phyloP scores from a whole-genome alignment of 2,797 vertebrate genomes.

The Enteromius afrohamiltoni region DNA sequence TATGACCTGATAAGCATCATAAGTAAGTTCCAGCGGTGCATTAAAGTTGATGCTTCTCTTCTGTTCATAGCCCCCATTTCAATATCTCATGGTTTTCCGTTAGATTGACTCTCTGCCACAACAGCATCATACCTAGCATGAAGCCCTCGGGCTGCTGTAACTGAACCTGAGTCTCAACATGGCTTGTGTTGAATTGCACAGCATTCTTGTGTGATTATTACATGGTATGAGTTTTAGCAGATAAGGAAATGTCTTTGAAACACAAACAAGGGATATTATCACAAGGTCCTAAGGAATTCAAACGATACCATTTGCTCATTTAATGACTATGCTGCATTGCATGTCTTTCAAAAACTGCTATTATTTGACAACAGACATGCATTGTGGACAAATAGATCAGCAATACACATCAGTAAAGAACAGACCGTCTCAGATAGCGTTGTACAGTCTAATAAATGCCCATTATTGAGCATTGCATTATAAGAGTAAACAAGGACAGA shows the following conservation, averaged over 20 bases:
- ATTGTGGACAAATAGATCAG: background rate
- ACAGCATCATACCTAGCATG: background rate
- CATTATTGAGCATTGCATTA: background rate
- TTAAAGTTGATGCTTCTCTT: background rate
- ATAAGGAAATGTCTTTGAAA: constrained; percentile 28
- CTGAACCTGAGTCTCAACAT: background rate
- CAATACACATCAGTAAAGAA: background rate
- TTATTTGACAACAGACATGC: background rate
- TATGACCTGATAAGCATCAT: constrained; percentile 21
- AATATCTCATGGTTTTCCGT: background rate
- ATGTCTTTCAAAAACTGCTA: background rate
- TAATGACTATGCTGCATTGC: background rate
- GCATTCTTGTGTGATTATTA: constrained; percentile 29
- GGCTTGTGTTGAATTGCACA: constrained; percentile 26
- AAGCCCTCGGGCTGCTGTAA: constrained; percentile 7
- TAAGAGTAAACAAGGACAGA: background rate
- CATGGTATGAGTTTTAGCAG: constrained; percentile 15
- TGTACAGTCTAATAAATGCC: background rate
- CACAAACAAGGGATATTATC: background rate
- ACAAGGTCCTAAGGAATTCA: background rate
- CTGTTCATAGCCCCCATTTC: background rate
- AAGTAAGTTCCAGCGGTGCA: background rate
- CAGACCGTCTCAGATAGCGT: background rate
- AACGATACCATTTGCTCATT: background rate
- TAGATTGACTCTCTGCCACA: background rate